These are phyloP conservation scores for Dynastes hyllus DNA, from an alignment of 2,888 invertebrate species.

Conservation along the genomic window DNA sequence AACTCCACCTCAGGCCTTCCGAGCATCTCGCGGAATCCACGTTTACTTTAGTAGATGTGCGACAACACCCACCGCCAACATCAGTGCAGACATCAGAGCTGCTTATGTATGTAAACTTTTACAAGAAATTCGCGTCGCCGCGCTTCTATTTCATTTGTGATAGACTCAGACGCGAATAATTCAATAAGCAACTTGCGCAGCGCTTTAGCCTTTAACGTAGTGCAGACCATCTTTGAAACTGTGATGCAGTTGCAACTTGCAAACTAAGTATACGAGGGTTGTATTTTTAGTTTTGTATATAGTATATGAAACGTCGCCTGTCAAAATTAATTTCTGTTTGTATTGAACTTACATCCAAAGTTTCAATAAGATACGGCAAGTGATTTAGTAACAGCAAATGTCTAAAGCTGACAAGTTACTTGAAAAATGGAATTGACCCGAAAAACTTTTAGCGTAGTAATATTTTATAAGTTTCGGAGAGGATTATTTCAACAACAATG, in stretches of 20 bases:
- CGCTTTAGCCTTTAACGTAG: not conserved
- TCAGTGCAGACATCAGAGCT: not conserved
- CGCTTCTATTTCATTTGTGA: conserved; percentile 42
- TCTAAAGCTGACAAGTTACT: too few species aligned
- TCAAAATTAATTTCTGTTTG: too few species aligned
- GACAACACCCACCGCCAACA: not conserved
- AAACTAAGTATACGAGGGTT: not conserved
- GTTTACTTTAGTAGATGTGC: not conserved
- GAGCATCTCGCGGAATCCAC: conserved; percentile 23
- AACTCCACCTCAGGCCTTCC: conserved; percentile 5
- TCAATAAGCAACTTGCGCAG: conserved; percentile 35
- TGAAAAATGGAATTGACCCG: too few species aligned
- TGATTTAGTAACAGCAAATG: too few species aligned
- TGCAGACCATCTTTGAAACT: not conserved
- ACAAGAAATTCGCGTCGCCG: conserved; percentile 26
- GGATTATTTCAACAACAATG: too few species aligned
- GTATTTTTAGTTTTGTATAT: too few species aligned
- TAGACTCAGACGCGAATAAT: conserved; percentile 30
- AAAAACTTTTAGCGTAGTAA: too few species aligned
- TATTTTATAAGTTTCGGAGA: too few species aligned
- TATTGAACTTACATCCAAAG: too few species aligned
- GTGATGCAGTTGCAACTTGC: not conserved
- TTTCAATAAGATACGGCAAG: too few species aligned
- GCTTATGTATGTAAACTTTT: conserved; percentile 24
- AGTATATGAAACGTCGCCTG: too few species aligned